phyloP scores from a whole-genome alignment of 2,113 vertebrate species.

The Proteles cristata region DNA sequence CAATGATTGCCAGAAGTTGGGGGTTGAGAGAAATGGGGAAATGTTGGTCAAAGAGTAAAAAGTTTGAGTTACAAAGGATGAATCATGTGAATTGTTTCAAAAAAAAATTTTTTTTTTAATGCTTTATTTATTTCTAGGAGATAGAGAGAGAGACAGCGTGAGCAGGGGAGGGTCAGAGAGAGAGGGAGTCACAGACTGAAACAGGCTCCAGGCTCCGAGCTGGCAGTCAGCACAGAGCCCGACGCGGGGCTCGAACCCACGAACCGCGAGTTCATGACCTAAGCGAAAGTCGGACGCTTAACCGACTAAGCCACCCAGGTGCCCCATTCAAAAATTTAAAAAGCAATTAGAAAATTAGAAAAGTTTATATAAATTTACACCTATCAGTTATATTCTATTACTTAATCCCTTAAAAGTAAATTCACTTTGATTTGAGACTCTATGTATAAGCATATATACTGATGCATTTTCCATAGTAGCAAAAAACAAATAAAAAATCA shows the following conservation, averaged over 20 bases:
- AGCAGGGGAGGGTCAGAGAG: too few relatives aligned
- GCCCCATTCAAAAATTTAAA: background rate
- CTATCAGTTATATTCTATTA: background rate
- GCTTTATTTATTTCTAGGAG: too few relatives aligned
- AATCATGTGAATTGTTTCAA: background rate
- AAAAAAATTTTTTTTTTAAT: constrained; percentile 20
- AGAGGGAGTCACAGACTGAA: too few relatives aligned
- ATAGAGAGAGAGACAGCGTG: too few relatives aligned
- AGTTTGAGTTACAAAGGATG: background rate
- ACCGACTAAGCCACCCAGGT: too few relatives aligned
- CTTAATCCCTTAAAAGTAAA: background rate
- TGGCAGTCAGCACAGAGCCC: too few relatives aligned
- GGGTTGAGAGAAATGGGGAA: background rate
- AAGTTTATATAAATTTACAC: background rate
- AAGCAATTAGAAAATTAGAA: background rate
- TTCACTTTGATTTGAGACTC: background rate
- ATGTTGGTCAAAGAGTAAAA: background rate
- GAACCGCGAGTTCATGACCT: too few relatives aligned
- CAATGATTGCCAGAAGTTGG: background rate
- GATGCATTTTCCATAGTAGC: background rate
- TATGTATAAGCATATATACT: background rate
- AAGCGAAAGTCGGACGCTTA: too few relatives aligned
- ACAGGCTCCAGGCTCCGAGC: too few relatives aligned
- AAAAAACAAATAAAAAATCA: background rate
- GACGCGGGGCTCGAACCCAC: too few relatives aligned